These are phyloP conservation scores for Pelodiscus sinensis DNA, from an alignment of 2,113 vertebrate species.

Conservation along the genomic window DNA sequence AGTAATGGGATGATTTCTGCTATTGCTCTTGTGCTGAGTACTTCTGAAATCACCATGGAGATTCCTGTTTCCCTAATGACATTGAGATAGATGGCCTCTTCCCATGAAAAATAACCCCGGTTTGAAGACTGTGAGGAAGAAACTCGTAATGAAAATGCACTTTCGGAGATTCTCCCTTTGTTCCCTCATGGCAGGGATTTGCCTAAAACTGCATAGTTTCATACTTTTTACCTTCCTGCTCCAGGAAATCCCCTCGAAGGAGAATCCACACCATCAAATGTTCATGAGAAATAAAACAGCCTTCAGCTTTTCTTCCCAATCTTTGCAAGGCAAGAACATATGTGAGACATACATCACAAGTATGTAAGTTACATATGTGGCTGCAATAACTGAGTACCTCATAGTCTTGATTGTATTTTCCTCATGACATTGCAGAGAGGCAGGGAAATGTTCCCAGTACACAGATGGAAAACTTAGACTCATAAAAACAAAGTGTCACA, in stretches of 20 bases:
- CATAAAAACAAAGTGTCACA: background rate
- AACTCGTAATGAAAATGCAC: background rate
- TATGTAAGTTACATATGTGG: background rate
- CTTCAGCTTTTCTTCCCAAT: background rate
- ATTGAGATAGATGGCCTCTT: background rate
- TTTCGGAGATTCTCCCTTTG: background rate
- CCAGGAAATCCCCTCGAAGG: background rate
- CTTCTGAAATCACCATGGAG: background rate
- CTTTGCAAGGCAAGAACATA: background rate
- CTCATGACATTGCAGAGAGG: background rate
- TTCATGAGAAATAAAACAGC: background rate
- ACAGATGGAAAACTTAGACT: background rate
- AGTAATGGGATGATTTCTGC: constrained; percentile 17
- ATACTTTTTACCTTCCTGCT: background rate
- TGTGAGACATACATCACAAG: background rate
- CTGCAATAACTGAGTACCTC: background rate
- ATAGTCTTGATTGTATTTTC: background rate
- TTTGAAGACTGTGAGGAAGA: background rate
- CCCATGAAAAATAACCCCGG: background rate
- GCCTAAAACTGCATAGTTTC: background rate
- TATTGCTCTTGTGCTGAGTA: constrained; percentile 43
- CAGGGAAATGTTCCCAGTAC: background rate
- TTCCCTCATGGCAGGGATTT: background rate
- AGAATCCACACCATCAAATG: background rate
- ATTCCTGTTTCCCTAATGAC: background rate